Conservation (phyloP, 2,113 vertebrate genomes). For the Otus sunia region DNA sequence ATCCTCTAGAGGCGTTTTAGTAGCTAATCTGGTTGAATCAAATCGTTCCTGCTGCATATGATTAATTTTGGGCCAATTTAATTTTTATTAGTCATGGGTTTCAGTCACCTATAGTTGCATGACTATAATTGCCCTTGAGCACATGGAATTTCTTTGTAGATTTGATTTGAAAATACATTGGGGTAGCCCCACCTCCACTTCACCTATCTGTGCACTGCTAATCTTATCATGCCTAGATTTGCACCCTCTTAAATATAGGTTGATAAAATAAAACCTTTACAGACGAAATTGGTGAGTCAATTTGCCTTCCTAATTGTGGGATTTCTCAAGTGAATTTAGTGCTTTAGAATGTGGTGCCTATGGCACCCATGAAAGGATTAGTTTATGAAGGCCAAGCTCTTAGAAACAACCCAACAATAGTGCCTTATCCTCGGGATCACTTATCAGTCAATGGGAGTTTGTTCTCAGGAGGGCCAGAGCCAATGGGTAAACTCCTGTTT, state of each 20-base stretch:
- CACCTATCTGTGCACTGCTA: background rate
- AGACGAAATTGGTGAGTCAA: background rate
- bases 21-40: constrained; percentile 65
- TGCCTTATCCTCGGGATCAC: constrained; percentile 61
- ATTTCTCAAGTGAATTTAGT: constrained; percentile 60
- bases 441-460: constrained; percentile 66
- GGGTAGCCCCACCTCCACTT: background rate
- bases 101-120: constrained; percentile 48
- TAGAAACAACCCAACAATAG: constrained; percentile 63
- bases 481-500: constrained; percentile 65
- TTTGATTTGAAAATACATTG: constrained; percentile 22
- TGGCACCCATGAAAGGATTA: constrained; percentile 61
- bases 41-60: constrained; percentile 58
- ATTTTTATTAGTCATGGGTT: constrained; percentile 70
- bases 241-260: background rate
- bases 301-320: constrained; percentile 33
- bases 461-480: constrained; percentile 63
- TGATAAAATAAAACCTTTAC: constrained; percentile 14
- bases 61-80: constrained; percentile 70
- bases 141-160: constrained; percentile 48
- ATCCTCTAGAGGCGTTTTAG: constrained; percentile 61
- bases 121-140: constrained; percentile 60
- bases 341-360: constrained; percentile 61
- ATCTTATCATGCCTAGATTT: background rate
- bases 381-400: constrained; percentile 64